These are phyloP conservation scores for Melieria crassipennis DNA, from an alignment of 2,888 invertebrate genomes.

Conservation along the genomic window DNA sequence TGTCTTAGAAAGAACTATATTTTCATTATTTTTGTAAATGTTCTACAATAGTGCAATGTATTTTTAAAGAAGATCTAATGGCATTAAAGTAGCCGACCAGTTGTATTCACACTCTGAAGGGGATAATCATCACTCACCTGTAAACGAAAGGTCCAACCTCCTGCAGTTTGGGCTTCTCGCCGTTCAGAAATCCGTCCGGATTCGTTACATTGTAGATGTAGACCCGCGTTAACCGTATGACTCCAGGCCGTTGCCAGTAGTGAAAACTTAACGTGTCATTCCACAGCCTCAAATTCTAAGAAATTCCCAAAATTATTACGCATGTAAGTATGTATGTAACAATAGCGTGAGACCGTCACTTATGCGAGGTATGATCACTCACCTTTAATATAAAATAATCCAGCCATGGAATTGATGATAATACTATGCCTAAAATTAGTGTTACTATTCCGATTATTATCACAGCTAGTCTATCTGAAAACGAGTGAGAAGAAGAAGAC, in stretches of 20 bases:
- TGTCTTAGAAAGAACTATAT: too few relatives aligned
- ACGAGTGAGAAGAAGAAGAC: conserved; percentile 39
- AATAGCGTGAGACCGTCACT: not conserved
- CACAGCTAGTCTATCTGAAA: conserved; percentile 83
- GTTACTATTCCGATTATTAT: conserved; percentile 84
- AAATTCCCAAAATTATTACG: conserved; percentile 26
- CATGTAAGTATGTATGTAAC: not conserved
- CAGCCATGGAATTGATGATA: conserved; percentile 87
- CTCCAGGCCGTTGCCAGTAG: conserved; percentile 89
- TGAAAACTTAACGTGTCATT: conserved; percentile 87
- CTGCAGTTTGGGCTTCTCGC: conserved; percentile 82
- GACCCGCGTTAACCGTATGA: conserved; percentile 83
- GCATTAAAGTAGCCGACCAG: too few relatives aligned
- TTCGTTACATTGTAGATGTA: conserved; percentile 92
- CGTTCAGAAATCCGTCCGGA: conserved; percentile 79
- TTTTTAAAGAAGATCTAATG: too few relatives aligned
- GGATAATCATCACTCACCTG: conserved; percentile 69
- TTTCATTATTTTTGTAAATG: too few relatives aligned
- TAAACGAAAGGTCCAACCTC: conserved; percentile 90
- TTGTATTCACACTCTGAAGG: too few relatives aligned
- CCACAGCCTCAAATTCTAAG: conserved; percentile 84
- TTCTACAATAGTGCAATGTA: too few relatives aligned
- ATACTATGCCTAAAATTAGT: conserved; percentile 80
- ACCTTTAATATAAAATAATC: conserved; percentile 89
- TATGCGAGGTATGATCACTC: conserved; percentile 48